These are phyloP conservation scores for Polyommatus icarus DNA, from an alignment of 2,888 invertebrate genomes.

Conservation along the genomic window DNA sequence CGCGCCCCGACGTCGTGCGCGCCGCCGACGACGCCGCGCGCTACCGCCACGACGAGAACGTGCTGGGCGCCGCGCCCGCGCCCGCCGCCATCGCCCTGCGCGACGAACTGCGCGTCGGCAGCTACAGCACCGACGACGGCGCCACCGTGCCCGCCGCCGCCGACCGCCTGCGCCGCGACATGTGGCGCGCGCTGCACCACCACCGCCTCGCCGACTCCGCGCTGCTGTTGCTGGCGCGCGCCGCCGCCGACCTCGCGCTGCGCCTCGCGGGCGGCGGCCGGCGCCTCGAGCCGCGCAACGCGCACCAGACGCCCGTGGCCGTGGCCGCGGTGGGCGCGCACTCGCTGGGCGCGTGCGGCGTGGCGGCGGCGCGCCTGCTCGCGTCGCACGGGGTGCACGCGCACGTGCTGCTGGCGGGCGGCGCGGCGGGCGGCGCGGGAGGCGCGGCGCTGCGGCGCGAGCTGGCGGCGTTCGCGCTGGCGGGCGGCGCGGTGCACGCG, in stretches of 20 bases:
- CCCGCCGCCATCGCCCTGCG: constrained; percentile 84
- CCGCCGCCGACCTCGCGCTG: constrained; percentile 89
- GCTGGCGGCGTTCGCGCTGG: constrained; percentile 81
- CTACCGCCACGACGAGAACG: constrained; percentile 93
- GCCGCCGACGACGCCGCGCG: constrained; percentile 62
- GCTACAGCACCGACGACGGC: constrained; percentile 90
- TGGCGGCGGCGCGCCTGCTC: constrained; percentile 84
- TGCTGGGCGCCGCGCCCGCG: constrained; percentile 70
- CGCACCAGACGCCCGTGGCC: constrained; percentile 92
- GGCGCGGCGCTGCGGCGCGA: constrained; percentile 75
- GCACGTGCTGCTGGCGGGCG: constrained; percentile 40
- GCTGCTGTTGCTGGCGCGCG: constrained; percentile 89
- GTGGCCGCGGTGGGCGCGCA: constrained; percentile 87
- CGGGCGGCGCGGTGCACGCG: constrained; percentile 39
- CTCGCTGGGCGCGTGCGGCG: constrained; percentile 62
- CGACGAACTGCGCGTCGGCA: constrained; percentile 74
- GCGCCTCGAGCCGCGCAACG: constrained; percentile 90
- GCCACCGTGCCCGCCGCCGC: constrained; percentile 89
- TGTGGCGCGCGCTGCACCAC: constrained; percentile 84
- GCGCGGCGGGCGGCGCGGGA: constrained; percentile 34
- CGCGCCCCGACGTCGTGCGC: constrained; percentile 65
- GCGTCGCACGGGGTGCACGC: constrained; percentile 88
- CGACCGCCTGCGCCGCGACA: constrained; percentile 82
- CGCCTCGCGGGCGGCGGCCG: constrained; percentile 90
- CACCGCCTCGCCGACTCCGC: constrained; percentile 78